phyloP scores from a whole-genome alignment of 2,888 invertebrate genomes.

The Tinea pellionella region DNA sequence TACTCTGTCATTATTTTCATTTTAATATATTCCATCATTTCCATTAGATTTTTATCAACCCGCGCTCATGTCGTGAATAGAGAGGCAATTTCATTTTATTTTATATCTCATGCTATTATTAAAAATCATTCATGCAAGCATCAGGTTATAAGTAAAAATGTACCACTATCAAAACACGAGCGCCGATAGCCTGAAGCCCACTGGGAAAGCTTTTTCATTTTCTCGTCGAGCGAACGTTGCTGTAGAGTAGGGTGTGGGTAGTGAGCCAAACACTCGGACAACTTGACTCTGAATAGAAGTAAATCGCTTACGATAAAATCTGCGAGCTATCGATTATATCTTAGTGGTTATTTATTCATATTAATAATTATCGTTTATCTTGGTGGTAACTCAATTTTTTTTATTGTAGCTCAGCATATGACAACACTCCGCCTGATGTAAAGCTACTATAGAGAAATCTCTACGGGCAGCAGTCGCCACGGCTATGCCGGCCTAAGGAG shows the following conservation, averaged over 20 bases:
- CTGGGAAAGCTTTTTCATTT: constrained; percentile 9
- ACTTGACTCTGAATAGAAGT: background rate
- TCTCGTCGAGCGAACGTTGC: constrained; percentile 9
- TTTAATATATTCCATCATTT: too few species aligned
- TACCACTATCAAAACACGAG: constrained; percentile 2
- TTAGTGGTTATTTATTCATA: background rate
- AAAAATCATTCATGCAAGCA: background rate
- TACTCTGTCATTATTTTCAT: background rate
- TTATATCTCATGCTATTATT: background rate
- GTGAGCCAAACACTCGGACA: constrained; percentile 5
- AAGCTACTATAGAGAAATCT: too few species aligned
- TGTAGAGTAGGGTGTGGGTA: background rate
- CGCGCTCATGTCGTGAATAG: background rate
- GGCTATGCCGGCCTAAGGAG: too few species aligned
- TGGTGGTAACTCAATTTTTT: too few species aligned
- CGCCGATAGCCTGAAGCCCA: background rate
- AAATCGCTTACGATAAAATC: constrained; percentile 5
- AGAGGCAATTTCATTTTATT: background rate
- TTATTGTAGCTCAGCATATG: too few species aligned
- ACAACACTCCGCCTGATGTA: too few species aligned
- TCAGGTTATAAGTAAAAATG: background rate
- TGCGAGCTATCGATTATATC: background rate
- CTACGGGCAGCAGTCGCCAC: too few species aligned
- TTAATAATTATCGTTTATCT: background rate
- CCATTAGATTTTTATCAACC: too few species aligned